phyloP scores from a whole-genome alignment of 2,888 invertebrate species.

The Octonoba sinensis region DNA sequence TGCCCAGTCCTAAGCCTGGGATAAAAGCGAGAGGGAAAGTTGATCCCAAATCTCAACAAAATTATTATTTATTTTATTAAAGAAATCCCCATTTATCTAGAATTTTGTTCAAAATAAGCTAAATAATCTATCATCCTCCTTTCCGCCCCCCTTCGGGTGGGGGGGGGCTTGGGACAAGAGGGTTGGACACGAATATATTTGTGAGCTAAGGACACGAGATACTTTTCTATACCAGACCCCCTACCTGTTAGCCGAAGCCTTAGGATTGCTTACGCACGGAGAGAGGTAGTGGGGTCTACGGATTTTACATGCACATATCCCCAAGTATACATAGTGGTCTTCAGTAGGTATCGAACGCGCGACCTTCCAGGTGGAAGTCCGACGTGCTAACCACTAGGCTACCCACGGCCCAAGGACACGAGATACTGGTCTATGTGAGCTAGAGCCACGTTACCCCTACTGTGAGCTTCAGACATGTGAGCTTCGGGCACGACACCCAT shows the following conservation, averaged over 20 bases:
- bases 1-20: slow-evolving; percentile 3
- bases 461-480: no score
- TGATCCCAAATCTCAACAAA: slow-evolving; percentile 8
- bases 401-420: no score
- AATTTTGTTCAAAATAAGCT: no score
- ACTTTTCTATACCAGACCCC: neutral
- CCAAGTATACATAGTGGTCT: no score
- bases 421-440: no score
- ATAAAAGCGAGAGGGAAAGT: slow-evolving; percentile 3
- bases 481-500: neutral
- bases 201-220: slow-evolving; percentile 1
- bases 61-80: neutral
- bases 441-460: no score
- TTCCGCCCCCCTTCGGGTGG: neutral
- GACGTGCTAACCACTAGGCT: no score
- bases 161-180: neutral
- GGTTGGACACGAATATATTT: slow-evolving; percentile 3
- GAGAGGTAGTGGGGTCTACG: no score
- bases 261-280: no score
- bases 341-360: no score
- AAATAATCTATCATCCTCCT: neutral
- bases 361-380: no score
- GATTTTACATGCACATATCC: no score
- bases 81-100: neutral
- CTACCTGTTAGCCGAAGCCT: neutral